Evolutionary conservation across 2,888 invertebrate species (phyloP), one percentile per base, ranked within the genome.

Genomic region (Cabera pusaria): DNA sequence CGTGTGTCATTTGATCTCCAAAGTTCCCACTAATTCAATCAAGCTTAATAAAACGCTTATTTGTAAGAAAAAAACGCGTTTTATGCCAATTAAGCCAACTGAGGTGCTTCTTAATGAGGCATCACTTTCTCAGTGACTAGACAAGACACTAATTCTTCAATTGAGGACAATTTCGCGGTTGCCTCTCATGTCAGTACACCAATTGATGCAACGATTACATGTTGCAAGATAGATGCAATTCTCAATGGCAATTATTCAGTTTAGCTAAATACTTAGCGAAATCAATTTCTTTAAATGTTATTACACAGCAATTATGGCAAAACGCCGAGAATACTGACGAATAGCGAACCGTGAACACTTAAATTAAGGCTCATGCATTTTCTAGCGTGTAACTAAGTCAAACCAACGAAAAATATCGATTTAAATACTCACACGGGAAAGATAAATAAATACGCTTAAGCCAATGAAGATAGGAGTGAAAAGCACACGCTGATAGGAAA

Each of bases 141-240:
- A 56, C 56, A 59, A 50, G 60, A 53, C 53, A 58, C 68, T 76
- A 81, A 84, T 79, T 78, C 66, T 62, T 64, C 72, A 84, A 87
- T 87, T 86, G 70, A 74, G 84, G 77, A 67, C 85, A 87, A 84
- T 86, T 82, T 77, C 62, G 70, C 72, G 77, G 63, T 68, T 65
- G 52, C 53, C 67, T 74, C 68, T 60, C 60, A 62, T 68, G 63
- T 52, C 49, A 27, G 39, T 28, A 56, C 50, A 56, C 42, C 72
- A 76, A 79, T 76, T 80, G 74, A 68, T 78, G 77, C 80, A 78
- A 61, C 59, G 48, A 59, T 51, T 50, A 61, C 59, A 59, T 52
- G 63, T 55, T 74, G 74, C 75, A 76, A 61, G 65, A 64, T 70
- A 65, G 64, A 74, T 84, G 83, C 80, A 82, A 84, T 87, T 81